A percentile compares a stretch with the other conserved stretches of the same genome.
phyloP scores from a whole-genome alignment of 1,140 invertebrate species.

The Bombus impatiens region DNA sequence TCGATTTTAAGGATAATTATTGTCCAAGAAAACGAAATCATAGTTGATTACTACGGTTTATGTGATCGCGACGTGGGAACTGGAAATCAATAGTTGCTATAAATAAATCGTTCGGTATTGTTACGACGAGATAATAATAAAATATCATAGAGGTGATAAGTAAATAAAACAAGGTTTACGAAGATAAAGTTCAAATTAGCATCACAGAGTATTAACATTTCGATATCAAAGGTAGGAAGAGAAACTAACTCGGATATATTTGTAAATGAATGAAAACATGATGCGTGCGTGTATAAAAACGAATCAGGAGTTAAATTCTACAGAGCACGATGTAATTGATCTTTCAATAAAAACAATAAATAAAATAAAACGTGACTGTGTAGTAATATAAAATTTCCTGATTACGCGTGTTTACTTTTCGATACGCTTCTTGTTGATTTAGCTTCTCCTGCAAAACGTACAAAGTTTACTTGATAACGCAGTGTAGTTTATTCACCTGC shows the following conservation, averaged over 20 bases:
- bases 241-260: not conserved
- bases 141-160: not conserved
- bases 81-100: too few species aligned
- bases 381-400: not conserved
- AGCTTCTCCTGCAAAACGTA: not conserved
- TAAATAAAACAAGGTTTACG: not conserved
- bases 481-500: not conserved
- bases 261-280: not conserved
- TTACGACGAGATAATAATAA: not conserved
- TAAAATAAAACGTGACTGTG: not conserved
- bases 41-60: not conserved
- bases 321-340: not conserved
- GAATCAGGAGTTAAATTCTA: not conserved
- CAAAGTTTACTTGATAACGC: not conserved
- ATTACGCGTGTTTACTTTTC: too few species aligned
- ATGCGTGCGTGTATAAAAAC: not conserved
- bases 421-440: not conserved
- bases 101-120: too few species aligned
- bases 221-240: not conserved
- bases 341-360: not conserved
- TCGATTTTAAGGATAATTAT: not conserved
- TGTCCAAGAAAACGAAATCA: too few species aligned
- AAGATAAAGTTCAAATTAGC: not conserved
- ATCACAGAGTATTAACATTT: not conserved
- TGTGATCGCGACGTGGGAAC: too few species aligned